Base-by-base conservation (phyloP, 2,888 invertebrate genomes). In the Timandra comae region DNA sequence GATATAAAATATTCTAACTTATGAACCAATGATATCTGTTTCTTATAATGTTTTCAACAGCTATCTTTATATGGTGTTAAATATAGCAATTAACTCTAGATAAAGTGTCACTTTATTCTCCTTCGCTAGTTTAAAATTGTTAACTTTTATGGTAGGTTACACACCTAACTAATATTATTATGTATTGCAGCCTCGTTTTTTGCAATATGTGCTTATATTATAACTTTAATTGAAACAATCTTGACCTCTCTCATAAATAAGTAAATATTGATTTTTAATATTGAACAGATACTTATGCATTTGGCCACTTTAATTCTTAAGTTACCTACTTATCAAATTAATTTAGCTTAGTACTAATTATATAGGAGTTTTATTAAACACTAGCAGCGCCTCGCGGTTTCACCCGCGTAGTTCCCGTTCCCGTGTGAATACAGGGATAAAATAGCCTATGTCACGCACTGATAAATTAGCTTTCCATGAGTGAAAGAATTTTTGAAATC, bases 31-130 rank as follows among this genome's bases (percentile, higher is more conserved):
- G 28, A 41, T 26, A 16, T n/a, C n/a, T n/a, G 34, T 37, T 37
- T 32, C 36, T 35, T 36, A 40, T 39, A 47, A 38, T 41, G 41
- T 45, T 45, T 44, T 40, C 22, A 32, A 38, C 7, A 5, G 34
- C 37, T 49, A 36, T 46, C 60, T 57, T 30, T 41, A 49, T 58
- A 60, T 33, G 59, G 62, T 42, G 35, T 30, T 37, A 43, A 61
- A 56, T 50, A 56, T 56, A 43, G 54, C 53, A 63, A 61, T 64
- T 57, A 64, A 45, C 30, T 34, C 30, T 8, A 29, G 42, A 19
- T 26, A 22, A 29, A 34, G 10, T 23, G 33, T 29, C 32, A 43
- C 34, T 36, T 29, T 35, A 41, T 32, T 40, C 28, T 11, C 19
- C 26, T 25, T 12, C 25, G 13, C 31, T 20, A 31, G 35, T 34